A percentile compares a stretch with the other conserved stretches of the same genome.
These are phyloP conservation scores for Yponomeuta cagnagella DNA, from an alignment of 2,888 invertebrate genomes.

Conservation along the genomic window DNA sequence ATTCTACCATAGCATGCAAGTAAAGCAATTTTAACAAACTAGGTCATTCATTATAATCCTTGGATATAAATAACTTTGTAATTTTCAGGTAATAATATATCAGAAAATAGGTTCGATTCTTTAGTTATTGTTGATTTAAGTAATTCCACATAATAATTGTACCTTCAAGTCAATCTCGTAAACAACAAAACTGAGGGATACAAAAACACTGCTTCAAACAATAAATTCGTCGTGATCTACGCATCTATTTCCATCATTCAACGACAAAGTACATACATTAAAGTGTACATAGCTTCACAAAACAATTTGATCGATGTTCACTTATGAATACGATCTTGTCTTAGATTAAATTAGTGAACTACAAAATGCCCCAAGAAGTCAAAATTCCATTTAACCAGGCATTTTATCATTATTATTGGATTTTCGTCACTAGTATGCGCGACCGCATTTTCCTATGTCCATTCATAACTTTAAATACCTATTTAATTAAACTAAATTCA, in stretches of 20 bases:
- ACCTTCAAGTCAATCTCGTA: constrained; percentile 69
- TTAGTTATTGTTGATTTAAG: constrained; percentile 2
- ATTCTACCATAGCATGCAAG: constrained; percentile 67
- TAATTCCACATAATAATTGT: constrained; percentile 52
- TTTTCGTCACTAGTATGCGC: constrained; percentile 75
- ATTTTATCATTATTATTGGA: constrained; percentile 72
- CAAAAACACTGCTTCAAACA: constrained; percentile 69
- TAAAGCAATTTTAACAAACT: constrained; percentile 60
- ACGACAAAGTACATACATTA: constrained; percentile 43
- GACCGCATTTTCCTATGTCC: constrained; percentile 73
- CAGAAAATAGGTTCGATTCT: constrained; percentile 41
- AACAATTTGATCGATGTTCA: constrained; percentile 68
- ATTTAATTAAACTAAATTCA: constrained; percentile 68
- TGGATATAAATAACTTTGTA: background rate
- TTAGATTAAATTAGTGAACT: constrained; percentile 67
- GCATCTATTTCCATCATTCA: constrained; percentile 27
- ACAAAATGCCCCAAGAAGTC: constrained; percentile 71
- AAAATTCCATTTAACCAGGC: constrained; percentile 70
- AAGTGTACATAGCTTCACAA: constrained; percentile 43
- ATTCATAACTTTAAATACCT: constrained; percentile 66
- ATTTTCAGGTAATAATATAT: constrained; percentile 27
- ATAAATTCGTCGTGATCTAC: constrained; percentile 39
- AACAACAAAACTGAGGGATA: constrained; percentile 66
- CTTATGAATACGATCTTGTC: constrained; percentile 61
- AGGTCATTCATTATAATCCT: constrained; percentile 45